Base-by-base conservation (phyloP, 2,888 invertebrate species). In the Habroteleia sp. region DNA sequence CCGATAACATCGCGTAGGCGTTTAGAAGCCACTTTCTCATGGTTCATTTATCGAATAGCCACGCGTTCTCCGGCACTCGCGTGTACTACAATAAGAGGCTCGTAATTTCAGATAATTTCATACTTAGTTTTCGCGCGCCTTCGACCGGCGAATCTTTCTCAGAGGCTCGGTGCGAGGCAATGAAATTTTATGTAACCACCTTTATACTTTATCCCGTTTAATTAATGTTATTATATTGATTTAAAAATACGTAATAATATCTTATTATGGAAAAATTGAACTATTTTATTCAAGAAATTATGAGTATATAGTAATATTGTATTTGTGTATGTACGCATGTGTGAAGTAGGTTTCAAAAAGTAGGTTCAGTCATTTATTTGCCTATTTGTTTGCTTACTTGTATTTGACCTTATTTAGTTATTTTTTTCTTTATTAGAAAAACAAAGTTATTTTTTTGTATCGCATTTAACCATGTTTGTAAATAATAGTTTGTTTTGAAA, bases 211-310 rank as follows among this genome's bases (percentile, higher is more conserved):
- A 8, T 14, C 1, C 27, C 5, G n/a, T 20, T 44, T 44, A 41
- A 23, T 41, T 41, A n/a, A 10, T 11, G 39, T 39, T 39, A 39
- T 39, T 39, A 17, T 17, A 35, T 39, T 74, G 87, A 88, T 83
- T 87, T 84, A 86, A 13, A 84, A 81, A 2, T 85, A 84, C 27
- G 87, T 85, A 48, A 87, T 83, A 46, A 87, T 85, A 13, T 90
- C 90, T 69, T 91, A 91, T 11, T 91, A 91, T 8, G 81, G 90
- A n/a, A n/a, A n/a, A n/a, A n/a, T n/a, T n/a, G n/a, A n/a, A n/a
- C n/a, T n/a, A n/a, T n/a, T n/a, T n/a, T n/a, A n/a, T n/a, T n/a
- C n/a, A n/a, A n/a, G n/a, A n/a, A n/a, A n/a, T n/a, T n/a, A n/a
- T n/a, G n/a, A n/a, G n/a, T n/a, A n/a, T n/a, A n/a, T n/a, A n/a